A percentile compares a stretch with the other conserved stretches of the same genome.
These are phyloP conservation scores for Cosmopolites sordidus DNA, from an alignment of 2,888 invertebrate genomes.

Conservation along the genomic window DNA sequence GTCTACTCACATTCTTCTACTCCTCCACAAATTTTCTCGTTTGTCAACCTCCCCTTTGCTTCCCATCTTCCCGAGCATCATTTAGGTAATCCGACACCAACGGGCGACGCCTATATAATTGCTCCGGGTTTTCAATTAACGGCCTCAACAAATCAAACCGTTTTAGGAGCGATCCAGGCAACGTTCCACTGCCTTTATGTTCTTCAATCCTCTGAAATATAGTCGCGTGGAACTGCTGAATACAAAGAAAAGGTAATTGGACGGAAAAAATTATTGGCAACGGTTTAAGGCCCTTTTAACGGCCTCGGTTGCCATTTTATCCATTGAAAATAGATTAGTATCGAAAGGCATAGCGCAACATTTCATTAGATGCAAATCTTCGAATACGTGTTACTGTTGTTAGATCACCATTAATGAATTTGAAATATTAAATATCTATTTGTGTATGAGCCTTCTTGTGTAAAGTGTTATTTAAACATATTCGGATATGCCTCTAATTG, in stretches of 20 bases:
- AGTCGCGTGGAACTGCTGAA: slow-evolving; percentile 48
- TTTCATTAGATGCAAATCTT: no score
- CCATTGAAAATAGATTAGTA: neutral
- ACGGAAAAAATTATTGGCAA: slow-evolving; percentile 44
- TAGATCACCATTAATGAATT: no score
- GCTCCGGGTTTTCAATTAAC: slow-evolving; percentile 54
- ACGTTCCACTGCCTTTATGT: slow-evolving; percentile 42
- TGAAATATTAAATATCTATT: no score
- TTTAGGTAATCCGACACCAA: slow-evolving; percentile 28
- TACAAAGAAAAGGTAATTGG: slow-evolving; percentile 48
- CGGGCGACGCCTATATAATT: slow-evolving; percentile 46
- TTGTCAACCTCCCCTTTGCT: neutral
- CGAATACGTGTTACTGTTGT: no score
- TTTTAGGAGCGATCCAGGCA: slow-evolving; percentile 44
- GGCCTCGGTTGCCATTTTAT: neutral
- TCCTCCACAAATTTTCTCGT: no score
- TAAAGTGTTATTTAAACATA: no score
- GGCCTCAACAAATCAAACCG: slow-evolving; percentile 53
- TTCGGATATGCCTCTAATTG: no score
- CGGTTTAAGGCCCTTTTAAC: slow-evolving; percentile 13
- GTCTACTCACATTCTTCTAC: no score
- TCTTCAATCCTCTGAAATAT: slow-evolving; percentile 50
- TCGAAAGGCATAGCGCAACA: neutral
- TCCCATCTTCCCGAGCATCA: slow-evolving; percentile 8
- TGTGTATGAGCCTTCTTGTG: no score